These are phyloP conservation scores for Grantiella picta DNA, from an alignment of 2,113 vertebrate genomes.

Conservation along the genomic window DNA sequence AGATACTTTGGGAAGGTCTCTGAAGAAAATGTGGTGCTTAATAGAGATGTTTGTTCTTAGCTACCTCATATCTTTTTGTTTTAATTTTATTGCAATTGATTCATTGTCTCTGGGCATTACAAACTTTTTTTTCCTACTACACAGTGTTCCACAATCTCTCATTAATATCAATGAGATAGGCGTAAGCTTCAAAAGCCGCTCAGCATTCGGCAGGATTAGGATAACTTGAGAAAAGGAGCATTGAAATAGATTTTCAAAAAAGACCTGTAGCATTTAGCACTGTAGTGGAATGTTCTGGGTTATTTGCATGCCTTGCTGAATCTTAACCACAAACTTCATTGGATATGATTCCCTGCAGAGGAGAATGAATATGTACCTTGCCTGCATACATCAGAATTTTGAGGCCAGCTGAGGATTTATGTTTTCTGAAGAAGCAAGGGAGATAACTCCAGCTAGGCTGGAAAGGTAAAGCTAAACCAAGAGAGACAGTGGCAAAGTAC, in stretches of 20 bases:
- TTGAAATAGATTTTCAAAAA: neutral
- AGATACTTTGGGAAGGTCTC: neutral
- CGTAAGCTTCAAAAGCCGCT: neutral
- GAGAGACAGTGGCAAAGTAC: neutral
- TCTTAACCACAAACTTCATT: neutral
- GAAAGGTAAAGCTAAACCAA: neutral
- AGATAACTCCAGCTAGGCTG: neutral
- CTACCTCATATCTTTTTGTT: neutral
- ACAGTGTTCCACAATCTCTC: neutral
- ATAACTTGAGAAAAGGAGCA: neutral
- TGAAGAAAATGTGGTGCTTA: neutral
- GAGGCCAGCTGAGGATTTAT: neutral
- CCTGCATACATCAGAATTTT: neutral
- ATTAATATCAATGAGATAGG: neutral
- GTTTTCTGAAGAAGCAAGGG: neutral
- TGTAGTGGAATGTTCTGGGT: neutral
- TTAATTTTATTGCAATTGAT: neutral
- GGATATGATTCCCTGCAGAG: neutral
- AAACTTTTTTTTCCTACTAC: neutral
- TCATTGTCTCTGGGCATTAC: neutral
- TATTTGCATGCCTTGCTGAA: neutral
- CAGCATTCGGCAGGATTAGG: neutral
- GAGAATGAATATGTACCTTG: neutral
- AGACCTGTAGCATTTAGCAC: neutral
- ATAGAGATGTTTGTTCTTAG: neutral